Percentiles rank a stretch among this genome's conserved stretches.
Evolutionary conservation across 35 echinoderm and acorn worm genomes (phyloP).

Genomic region (Ophiothrix spiculata): DNA sequence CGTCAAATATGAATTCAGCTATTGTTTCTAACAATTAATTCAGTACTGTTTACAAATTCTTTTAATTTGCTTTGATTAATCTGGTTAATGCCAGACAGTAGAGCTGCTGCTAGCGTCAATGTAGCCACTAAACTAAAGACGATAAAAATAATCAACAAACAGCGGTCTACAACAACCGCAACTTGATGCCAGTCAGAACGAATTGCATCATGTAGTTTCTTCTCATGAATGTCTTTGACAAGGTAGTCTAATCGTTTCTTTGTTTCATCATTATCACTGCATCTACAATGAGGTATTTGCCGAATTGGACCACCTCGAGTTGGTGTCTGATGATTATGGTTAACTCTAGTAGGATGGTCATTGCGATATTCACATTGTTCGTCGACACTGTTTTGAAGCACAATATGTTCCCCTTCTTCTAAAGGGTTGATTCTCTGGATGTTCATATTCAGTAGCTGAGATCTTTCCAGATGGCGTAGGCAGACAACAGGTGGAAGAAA

Average conservation of each 20-base stretch:
- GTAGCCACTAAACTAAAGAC: background rate
- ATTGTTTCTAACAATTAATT: background rate
- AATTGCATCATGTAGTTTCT: background rate
- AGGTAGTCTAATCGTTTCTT: background rate
- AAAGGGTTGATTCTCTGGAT: background rate
- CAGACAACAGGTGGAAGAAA: background rate
- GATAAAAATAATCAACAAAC: background rate
- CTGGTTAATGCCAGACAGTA: background rate
- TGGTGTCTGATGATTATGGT: background rate
- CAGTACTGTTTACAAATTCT: background rate
- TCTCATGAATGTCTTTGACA: background rate
- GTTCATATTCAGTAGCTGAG: background rate
- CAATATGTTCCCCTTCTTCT: background rate
- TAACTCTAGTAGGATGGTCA: background rate
- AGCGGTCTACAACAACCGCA: background rate
- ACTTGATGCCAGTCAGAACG: background rate
- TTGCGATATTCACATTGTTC: conserved; percentile 6
- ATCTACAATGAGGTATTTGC: background rate
- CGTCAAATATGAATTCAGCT: too few relatives aligned
- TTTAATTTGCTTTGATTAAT: background rate
- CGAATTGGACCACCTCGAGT: background rate
- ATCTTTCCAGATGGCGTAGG: background rate
- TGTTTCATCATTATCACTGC: background rate
- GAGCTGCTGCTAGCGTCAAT: background rate
- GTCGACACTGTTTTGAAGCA: background rate